Evolutionary conservation across 2,797 vertebrate genomes (phyloP).

Genomic region (Rhynchonycteris naso): DNA sequence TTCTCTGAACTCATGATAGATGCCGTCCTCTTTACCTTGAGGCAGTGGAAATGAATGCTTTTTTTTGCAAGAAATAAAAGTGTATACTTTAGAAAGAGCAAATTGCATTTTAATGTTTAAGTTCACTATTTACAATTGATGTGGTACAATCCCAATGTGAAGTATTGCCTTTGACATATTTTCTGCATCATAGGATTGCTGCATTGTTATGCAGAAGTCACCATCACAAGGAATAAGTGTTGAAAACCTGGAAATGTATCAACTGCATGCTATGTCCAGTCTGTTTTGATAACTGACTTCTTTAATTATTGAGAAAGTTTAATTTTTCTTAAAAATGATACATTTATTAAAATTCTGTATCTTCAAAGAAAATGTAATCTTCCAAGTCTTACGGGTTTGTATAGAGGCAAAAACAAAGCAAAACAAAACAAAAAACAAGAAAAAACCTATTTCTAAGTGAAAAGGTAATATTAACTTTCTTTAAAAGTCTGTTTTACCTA

Average conservation of each 20-base stretch:
- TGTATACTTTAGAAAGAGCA: slow-evolving; percentile 80
- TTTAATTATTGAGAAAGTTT: slow-evolving; percentile 64
- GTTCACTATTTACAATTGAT: slow-evolving; percentile 82
- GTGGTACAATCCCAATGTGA: slow-evolving; percentile 80
- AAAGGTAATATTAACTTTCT: slow-evolving; percentile 24
- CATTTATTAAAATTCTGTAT: slow-evolving; percentile 53
- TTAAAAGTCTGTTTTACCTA: slow-evolving; percentile 13
- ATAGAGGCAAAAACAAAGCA: slow-evolving; percentile 22
- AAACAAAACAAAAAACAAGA: no score
- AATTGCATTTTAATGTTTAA: slow-evolving; percentile 85
- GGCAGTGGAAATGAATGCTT: slow-evolving; percentile 77
- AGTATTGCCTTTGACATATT: slow-evolving; percentile 81
- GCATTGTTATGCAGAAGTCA: slow-evolving; percentile 79
- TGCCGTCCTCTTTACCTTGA: slow-evolving; percentile 83
- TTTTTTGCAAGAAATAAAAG: slow-evolving; percentile 82
- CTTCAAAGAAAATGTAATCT: slow-evolving; percentile 55
- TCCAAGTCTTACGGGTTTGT: slow-evolving; percentile 11
- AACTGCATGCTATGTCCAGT: slow-evolving; percentile 57
- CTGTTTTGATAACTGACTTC: slow-evolving; percentile 62
- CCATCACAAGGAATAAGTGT: slow-evolving; percentile 72
- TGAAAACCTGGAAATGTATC: slow-evolving; percentile 69
- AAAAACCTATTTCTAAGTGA: slow-evolving; percentile 49
- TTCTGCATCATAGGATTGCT: slow-evolving; percentile 66
- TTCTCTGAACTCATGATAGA: slow-evolving; percentile 80
- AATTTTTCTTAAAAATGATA: slow-evolving; percentile 16